phyloP scores from a whole-genome alignment of 2,888 invertebrate species.

The Aspidiotus destructor region DNA sequence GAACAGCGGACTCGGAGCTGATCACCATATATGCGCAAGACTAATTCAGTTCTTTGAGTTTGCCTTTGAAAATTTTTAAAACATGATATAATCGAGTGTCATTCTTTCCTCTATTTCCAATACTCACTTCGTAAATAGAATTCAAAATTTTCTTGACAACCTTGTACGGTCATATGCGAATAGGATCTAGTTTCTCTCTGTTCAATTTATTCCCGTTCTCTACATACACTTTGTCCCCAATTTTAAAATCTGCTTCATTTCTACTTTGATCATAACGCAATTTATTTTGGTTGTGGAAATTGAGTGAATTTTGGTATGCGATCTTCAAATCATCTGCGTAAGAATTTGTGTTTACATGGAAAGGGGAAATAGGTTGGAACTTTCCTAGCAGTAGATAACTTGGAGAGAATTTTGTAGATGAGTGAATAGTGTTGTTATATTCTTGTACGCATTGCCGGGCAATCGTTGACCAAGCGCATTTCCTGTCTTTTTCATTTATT shows the following conservation, averaged over 20 bases:
- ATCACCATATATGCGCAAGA: too few relatives aligned
- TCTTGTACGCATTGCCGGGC: neutral
- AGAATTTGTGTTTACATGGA: neutral
- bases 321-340: neutral
- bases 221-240: neutral
- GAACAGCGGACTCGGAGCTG: too few relatives aligned
- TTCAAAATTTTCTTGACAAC: neutral
- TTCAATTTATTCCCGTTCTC: neutral
- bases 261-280: neutral
- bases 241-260: neutral
- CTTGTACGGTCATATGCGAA: neutral
- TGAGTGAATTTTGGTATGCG: neutral
- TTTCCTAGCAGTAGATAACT: neutral
- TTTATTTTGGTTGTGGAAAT: neutral
- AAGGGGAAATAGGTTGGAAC: neutral
- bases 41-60: too few relatives aligned
- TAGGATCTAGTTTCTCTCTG: neutral
- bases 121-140: neutral
- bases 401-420: neutral
- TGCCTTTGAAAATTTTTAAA: too few relatives aligned
- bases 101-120: neutral
- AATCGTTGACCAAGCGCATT: neutral
- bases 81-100: too few relatives aligned
- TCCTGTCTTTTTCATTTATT: neutral
- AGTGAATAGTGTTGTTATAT: slow-evolving; percentile 2